These are phyloP conservation scores for Neoaliturus tenellus DNA, from an alignment of 2,888 invertebrate genomes.

Conservation along the genomic window DNA sequence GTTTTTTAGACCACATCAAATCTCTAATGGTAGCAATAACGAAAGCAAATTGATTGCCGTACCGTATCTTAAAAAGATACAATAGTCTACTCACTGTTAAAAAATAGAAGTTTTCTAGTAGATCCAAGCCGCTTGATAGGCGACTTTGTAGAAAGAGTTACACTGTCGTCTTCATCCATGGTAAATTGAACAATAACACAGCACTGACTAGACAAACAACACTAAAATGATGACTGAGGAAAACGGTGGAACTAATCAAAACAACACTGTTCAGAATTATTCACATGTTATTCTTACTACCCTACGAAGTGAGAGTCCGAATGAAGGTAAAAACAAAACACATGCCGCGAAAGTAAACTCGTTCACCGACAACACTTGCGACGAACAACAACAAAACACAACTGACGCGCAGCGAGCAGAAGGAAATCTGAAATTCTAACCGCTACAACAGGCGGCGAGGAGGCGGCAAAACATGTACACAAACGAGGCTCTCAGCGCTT, in stretches of 20 bases:
- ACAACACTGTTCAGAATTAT: neutral
- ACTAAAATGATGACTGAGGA: neutral
- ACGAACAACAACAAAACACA: neutral
- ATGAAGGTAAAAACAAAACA: neutral
- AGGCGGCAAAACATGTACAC: slow-evolving; percentile 9
- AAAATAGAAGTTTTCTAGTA: slow-evolving; percentile 86
- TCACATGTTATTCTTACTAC: neutral
- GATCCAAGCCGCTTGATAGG: slow-evolving; percentile 89
- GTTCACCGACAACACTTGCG: neutral
- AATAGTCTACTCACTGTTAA: slow-evolving; percentile 81
- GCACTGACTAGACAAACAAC: slow-evolving; percentile 15
- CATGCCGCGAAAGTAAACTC: neutral
- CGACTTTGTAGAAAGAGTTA: slow-evolving; percentile 78
- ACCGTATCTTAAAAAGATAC: too few relatives aligned
- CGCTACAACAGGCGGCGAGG: neutral
- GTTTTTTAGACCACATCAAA: too few relatives aligned
- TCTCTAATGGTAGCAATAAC: too few relatives aligned
- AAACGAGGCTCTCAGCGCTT: neutral
- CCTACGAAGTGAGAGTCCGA: neutral
- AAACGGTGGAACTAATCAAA: neutral
- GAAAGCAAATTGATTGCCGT: too few relatives aligned
- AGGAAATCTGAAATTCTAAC: neutral
- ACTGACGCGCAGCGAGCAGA: neutral
- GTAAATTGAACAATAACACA: too few relatives aligned
- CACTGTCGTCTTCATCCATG: slow-evolving; percentile 85